phyloP scores from a whole-genome alignment of 2,113 vertebrate species.

The Ptilonorhynchus violaceus region DNA sequence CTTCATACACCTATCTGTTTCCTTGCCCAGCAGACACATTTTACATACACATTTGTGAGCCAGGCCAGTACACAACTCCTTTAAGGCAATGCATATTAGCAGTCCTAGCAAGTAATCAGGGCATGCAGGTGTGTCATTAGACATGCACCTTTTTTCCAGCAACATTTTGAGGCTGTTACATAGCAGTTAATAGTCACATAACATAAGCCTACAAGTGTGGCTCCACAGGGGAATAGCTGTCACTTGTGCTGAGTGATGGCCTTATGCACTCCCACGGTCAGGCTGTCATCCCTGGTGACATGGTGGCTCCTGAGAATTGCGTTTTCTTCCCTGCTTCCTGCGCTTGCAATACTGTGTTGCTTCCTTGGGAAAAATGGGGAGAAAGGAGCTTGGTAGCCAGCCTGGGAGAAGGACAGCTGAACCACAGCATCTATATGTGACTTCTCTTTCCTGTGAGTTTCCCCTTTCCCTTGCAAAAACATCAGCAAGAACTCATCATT shows the following conservation, averaged over 20 bases:
- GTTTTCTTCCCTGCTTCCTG: background rate
- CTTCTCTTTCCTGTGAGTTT: background rate
- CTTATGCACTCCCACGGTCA: background rate
- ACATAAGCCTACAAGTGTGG: background rate
- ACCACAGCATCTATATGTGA: background rate
- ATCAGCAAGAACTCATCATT: background rate
- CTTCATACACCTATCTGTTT: background rate
- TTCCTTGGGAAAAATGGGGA: background rate
- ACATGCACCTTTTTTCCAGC: background rate
- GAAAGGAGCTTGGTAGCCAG: background rate
- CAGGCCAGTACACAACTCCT: background rate
- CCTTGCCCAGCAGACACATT: background rate
- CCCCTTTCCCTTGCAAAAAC: background rate
- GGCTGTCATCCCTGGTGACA: background rate
- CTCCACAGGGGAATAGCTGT: background rate
- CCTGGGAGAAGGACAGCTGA: background rate
- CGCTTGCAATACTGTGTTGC: fast-evolving
- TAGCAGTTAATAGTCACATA: background rate
- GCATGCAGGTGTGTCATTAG: background rate
- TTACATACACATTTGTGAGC: background rate
- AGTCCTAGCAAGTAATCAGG: background rate
- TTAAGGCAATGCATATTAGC: background rate
- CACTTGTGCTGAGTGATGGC: background rate
- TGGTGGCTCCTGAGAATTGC: background rate
- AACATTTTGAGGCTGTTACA: background rate